Base-by-base conservation (phyloP, 2,113 vertebrate species). In the Corythornis cristatus region DNA sequence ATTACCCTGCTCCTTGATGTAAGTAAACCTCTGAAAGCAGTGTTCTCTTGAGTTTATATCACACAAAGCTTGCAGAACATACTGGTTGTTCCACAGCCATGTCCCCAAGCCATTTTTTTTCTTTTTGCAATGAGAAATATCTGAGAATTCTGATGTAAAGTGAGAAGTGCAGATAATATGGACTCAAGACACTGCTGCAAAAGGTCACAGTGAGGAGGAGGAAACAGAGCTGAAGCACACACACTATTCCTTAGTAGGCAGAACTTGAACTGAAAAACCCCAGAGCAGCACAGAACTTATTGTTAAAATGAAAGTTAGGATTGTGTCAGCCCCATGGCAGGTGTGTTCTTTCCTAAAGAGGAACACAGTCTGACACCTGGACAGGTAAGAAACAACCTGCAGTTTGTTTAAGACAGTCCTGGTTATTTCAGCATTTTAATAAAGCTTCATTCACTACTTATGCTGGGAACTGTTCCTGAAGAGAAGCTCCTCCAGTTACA, bases 121-220 rank as follows among this genome's bases (percentile, higher is more conserved):
- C 37, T 29, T 78, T 71, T 45, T 46, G 1, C 50, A 76, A 66
- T 3, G 20, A 84, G 51, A 43, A 51, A 43, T 28, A 31, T 71
- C 29, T 81, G n/a, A 85, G 60, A 82, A 80, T 15, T 76, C 33
- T 89, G 87, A 58, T 58, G 56, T 42, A 54, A 85, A 88, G 29
- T 35, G 57, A 85, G 89, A 82, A 79, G 67, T 96, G 79, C 51
- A 83, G 60, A 89, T 70, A 76, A 80, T 66, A 40, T 3, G 25
- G 75, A 50, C 65, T 73, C 42, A 85, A 85, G 66, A 76, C 37
- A 68, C 2, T 4, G 54, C 64, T 77, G 42, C 46, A 57, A 50
- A 85, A 80, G 82, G 76, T 75, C 79, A 58, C 28, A 51, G 65
- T 50, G 88, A 89, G 68, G 85, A 91, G 77, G 75, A 95, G 85